Percentiles rank a stretch among this genome's conserved stretches.
phyloP scores from a whole-genome alignment of 2,888 invertebrate species.

The Cataglyphis altisquamis region DNA sequence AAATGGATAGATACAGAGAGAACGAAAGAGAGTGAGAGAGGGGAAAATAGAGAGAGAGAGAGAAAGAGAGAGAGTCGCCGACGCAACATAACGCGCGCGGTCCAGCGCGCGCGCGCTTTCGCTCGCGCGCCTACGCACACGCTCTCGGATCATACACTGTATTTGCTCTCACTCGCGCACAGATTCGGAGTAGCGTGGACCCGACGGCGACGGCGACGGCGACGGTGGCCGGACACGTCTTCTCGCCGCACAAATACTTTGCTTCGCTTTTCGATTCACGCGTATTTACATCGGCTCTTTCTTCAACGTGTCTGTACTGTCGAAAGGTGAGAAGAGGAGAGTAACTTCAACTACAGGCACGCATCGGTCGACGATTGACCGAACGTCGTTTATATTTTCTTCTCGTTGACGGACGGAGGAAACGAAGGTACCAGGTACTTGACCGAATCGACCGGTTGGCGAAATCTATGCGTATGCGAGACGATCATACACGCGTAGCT shows the following conservation, averaged over 20 bases:
- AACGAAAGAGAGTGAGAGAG: constrained; percentile 37
- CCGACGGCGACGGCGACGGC: not conserved
- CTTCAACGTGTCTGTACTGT: constrained; percentile 27
- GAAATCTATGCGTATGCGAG: constrained; percentile 6
- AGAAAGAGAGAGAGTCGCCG: constrained; percentile 45
- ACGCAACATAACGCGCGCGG: constrained; percentile 72
- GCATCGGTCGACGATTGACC: constrained; percentile 10
- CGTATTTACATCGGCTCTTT: constrained; percentile 28
- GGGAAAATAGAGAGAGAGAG: constrained; percentile 49
- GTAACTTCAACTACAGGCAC: not conserved
- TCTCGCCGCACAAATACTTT: constrained; percentile 43
- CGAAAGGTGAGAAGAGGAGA: constrained; percentile 49
- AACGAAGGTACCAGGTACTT: constrained; percentile 6
- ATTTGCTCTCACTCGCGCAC: constrained; percentile 52
- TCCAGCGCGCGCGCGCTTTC: constrained; percentile 57
- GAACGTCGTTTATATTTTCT: not conserved
- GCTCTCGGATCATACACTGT: constrained; percentile 43
- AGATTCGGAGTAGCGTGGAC: constrained; percentile 55
- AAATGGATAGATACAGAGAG: constrained; percentile 48
- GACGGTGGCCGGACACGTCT: constrained; percentile 42
- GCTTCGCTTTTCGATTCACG: constrained; percentile 30
- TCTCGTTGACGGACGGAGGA: constrained; percentile 20
- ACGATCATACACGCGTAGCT: constrained; percentile 38
- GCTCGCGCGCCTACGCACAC: constrained; percentile 54
- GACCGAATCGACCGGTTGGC: constrained; percentile 13